Conservation (phyloP, 2,113 vertebrate species). For the Oryzias melastigma region DNA sequence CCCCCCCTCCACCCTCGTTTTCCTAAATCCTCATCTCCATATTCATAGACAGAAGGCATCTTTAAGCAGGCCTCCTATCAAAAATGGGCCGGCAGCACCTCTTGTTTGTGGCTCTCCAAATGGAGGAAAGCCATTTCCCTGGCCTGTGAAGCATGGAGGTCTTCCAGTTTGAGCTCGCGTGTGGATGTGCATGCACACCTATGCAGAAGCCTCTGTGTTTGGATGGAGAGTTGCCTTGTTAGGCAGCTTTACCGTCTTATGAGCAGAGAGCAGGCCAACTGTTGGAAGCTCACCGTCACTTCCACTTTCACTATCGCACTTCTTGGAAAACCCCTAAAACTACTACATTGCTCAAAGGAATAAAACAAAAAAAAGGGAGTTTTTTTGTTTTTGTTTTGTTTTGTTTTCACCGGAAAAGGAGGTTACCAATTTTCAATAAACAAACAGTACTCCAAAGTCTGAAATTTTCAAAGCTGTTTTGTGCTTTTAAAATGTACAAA, state of each 20-base stretch:
- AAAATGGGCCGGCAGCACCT: conserved; percentile 65
- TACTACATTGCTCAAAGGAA: conserved; percentile 15
- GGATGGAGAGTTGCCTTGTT: conserved; percentile 41
- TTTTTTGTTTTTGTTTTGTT: too few relatives aligned
- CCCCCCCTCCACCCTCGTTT: conserved; percentile 20
- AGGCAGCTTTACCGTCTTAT: conserved; percentile 47
- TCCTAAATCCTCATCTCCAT: conserved; percentile 75
- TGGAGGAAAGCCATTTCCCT: conserved; percentile 73
- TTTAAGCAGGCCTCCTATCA: conserved; percentile 65
- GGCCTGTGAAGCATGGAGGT: conserved; percentile 70
- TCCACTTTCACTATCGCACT: conserved; percentile 56
- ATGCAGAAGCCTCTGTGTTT: conserved; percentile 26
- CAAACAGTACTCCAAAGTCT: too few relatives aligned
- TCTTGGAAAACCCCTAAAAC: conserved; percentile 30
- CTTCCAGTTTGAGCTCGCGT: conserved; percentile 13
- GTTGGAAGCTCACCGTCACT: conserved; percentile 43
- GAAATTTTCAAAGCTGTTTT: too few relatives aligned
- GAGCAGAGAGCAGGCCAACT: conserved; percentile 40
- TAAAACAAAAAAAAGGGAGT: conserved; percentile 7
- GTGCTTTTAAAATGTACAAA: too few relatives aligned
- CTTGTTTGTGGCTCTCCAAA: conserved; percentile 74
- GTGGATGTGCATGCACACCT: conserved; percentile 33
- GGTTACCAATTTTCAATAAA: too few relatives aligned
- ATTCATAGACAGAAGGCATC: conserved; percentile 71
- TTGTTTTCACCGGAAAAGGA: too few relatives aligned